Evolutionary conservation across 1,140 invertebrate species (phyloP), one percentile per base, ranked within the genome.

Genomic region (Lucilia sericata): DNA sequence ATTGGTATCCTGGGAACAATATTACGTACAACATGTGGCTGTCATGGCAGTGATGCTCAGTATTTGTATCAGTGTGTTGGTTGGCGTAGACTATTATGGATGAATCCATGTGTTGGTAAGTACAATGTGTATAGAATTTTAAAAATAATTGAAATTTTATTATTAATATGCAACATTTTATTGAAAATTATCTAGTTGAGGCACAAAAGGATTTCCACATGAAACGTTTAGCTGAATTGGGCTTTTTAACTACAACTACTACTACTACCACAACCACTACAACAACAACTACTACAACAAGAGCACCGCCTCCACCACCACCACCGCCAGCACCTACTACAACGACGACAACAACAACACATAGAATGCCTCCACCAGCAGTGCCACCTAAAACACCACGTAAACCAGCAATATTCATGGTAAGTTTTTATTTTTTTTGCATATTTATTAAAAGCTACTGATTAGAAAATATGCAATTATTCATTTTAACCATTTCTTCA

Each of bases 91-190:
- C 93, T 97, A n/a, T 93, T 98, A 5, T 97, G 96, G 96, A 94
- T 97, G 78, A 98, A 98, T 89, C 96, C 96, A 8, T 98, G 97
- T 90, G 96, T 98, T 82, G 96, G 97, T 98, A 91, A 95, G 96
- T 93, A 51, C 49, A 5, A 75, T 51, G 2, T 25, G 21, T 74
- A 74, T 82, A 30, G 25, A 30, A 36, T 75, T 21, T 70, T 25
- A 70, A 70, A 9, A 12, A 21, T 25, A 9, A 21, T 25, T 70
- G 21, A 70, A 70, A 55, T 4, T 60, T 25, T 19, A 55, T 55
- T 80, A 80, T 80, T 80, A 80, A 42, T 47, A 30, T 30, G 25
- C 25, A 47, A 42, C 47, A 17, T 70, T 74, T 25, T 8, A 36
- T 30, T 74, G 25, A 30, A 36, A 34, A 19, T 34, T 65, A 55